Evolutionary conservation across 2,797 vertebrate genomes (phyloP).

Genomic region (Sebastes trivittatus): DNA sequence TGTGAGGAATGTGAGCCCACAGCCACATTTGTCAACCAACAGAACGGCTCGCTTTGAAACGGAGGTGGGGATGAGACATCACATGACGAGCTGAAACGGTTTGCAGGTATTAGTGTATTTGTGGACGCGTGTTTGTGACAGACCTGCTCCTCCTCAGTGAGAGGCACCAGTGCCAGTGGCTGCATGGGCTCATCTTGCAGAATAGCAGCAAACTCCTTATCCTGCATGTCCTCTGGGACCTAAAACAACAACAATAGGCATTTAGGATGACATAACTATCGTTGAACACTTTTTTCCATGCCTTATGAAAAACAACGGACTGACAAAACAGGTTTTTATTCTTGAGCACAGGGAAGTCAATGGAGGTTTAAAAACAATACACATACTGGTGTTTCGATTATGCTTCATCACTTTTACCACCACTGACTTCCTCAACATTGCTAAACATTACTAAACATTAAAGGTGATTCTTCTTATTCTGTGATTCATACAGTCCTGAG

Average conservation of each 20-base stretch:
- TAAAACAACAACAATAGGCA: constrained; percentile 46
- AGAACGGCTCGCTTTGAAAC: constrained; percentile 3
- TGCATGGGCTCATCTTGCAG: constrained; percentile 92
- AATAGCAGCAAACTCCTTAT: constrained; percentile 93
- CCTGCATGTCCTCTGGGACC: constrained; percentile 94
- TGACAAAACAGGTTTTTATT: not conserved
- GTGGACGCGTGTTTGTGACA: constrained; percentile 1
- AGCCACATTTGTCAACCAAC: constrained; percentile 45
- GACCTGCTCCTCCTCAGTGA: constrained; percentile 96
- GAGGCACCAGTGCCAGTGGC: constrained; percentile 90
- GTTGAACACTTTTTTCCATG: not conserved
- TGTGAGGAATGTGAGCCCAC: constrained; percentile 62
- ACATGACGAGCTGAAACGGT: not conserved
- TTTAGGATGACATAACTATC: not conserved
- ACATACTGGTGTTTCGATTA: not conserved
- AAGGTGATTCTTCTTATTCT: not conserved
- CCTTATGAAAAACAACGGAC: not conserved
- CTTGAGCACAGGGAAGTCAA: not conserved
- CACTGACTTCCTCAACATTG: not conserved
- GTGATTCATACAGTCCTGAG: not conserved
- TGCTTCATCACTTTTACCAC: too few species aligned
- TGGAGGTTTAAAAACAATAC: not conserved
- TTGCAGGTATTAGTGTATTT: constrained; percentile 3
- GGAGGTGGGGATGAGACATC: not conserved
- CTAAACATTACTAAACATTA: not conserved